These are phyloP conservation scores for Seladonia tumulorum DNA, from an alignment of 2,888 invertebrate genomes.

Conservation along the genomic window DNA sequence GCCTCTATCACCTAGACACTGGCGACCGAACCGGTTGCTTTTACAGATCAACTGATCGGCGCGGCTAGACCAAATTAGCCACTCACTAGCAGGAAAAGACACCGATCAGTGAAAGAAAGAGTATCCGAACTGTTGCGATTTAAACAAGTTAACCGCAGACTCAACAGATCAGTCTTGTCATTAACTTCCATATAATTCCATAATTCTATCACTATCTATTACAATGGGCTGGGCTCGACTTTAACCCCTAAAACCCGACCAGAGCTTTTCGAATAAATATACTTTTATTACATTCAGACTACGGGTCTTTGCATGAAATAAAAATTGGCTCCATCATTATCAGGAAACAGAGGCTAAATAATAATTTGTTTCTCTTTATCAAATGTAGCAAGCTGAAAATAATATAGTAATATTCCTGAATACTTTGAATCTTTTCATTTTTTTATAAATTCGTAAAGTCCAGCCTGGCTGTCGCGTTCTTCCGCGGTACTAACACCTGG, in stretches of 20 bases:
- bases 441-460: not conserved
- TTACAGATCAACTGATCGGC: not conserved
- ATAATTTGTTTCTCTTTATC: too few species aligned
- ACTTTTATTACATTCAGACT: too few species aligned
- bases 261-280: too few species aligned
- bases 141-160: not conserved
- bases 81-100: not conserved
- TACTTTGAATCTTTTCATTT: not conserved
- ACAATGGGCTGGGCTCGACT: too few species aligned
- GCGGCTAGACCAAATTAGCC: not conserved
- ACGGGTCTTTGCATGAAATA: too few species aligned
- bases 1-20: slow-evolving; percentile 1
- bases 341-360: too few species aligned
- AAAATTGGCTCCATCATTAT: too few species aligned
- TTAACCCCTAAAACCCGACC: too few species aligned
- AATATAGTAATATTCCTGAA: not conserved
- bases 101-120: not conserved
- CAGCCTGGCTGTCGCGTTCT: not conserved
- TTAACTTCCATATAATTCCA: not conserved
- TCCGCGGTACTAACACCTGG: slow-evolving; percentile 8
- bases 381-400: too few species aligned
- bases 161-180: not conserved
- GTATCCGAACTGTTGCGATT: not conserved
- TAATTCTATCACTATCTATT: not conserved
- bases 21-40: not conserved